Base-by-base conservation (phyloP, 92 coral and sea anemone species). In the Parazoanthus darwini region DNA sequence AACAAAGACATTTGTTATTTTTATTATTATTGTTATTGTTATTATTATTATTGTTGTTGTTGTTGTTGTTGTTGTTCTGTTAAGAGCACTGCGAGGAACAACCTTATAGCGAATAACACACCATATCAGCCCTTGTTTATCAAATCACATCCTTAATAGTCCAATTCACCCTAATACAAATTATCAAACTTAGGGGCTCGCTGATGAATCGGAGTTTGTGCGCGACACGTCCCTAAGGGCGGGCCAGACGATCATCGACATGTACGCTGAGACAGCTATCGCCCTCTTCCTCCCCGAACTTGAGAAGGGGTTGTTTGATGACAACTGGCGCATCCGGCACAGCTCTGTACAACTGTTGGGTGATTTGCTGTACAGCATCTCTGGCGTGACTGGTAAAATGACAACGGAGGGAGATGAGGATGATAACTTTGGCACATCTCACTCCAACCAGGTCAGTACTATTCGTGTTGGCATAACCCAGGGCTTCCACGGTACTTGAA, bases 321-420 rank as follows among this genome's bases (percentile, higher is more conserved):
- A 97, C 68, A 97, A 97, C 94, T 97, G 99, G 99, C 93, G 99
- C 50, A 97, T 97, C 79, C 86, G 99, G 29, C 94, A 94, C 82
- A 95, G 98, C 84, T 97, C 99, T 39, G 92, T 97, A 35, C 98
- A 97, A 86, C 58, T 97, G 25, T 81, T 97, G 80, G 99, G 99
- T 26, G 99, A 97, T 74, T 89, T 97, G 87, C 82, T 97, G 86
- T 97, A 97, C 89, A 91, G 89, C 86, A 93, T 97, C 65, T 97
- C 99, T 9, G 99, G 99, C 72, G 99, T 97, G 6, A 95, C 99
- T 2, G 99, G 99, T 20, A 97, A 97, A 86, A 97, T 97, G 99
- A 93, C 98, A 37, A 97, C 99, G 5, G 99, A 97, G 36, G 99
- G 99, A 68, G 94, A 94, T 42, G 99, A 97, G 67, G 99, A 97